phyloP scores from a whole-genome alignment of 2,888 invertebrate genomes.

The Tethea ocularis region DNA sequence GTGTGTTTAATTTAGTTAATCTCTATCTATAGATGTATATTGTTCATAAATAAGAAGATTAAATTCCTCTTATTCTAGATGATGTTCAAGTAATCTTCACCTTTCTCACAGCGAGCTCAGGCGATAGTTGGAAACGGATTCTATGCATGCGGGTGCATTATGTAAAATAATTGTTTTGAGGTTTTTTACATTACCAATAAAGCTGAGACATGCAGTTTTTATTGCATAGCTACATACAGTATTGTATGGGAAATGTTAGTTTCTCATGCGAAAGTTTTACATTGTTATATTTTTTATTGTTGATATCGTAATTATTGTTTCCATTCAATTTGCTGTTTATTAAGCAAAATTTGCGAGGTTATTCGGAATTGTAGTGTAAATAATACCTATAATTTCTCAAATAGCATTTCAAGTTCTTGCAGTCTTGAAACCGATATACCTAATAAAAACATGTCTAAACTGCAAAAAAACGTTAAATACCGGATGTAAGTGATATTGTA shows the following conservation, averaged over 20 bases:
- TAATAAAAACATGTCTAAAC: too few relatives aligned
- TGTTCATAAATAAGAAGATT: too few relatives aligned
- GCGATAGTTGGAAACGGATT: not conserved
- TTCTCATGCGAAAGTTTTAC: conserved; percentile 78
- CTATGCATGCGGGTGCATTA: conserved; percentile 67
- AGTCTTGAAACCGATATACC: too few relatives aligned
- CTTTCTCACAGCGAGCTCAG: not conserved
- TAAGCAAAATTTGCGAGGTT: conserved; percentile 23
- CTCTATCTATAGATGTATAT: not conserved
- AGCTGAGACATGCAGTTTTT: conserved; percentile 63
- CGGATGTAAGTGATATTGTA: too few relatives aligned
- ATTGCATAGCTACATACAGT: conserved; percentile 58
- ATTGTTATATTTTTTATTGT: conserved; percentile 47
- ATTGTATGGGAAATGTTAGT: conserved; percentile 71
- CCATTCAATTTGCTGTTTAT: conserved; percentile 38
- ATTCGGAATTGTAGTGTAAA: not conserved
- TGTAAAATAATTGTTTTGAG: conserved; percentile 68
- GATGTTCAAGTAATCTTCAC: not conserved
- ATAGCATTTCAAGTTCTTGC: not conserved
- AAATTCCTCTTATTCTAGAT: too few relatives aligned
- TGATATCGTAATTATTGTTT: conserved; percentile 22
- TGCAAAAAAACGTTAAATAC: too few relatives aligned
- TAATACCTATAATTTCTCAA: too few relatives aligned
- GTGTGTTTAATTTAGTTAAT: not conserved
- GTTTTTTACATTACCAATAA: conserved; percentile 62